Base-by-base conservation (phyloP, 2,113 vertebrate species). In the Callospermophilus lateralis region DNA sequence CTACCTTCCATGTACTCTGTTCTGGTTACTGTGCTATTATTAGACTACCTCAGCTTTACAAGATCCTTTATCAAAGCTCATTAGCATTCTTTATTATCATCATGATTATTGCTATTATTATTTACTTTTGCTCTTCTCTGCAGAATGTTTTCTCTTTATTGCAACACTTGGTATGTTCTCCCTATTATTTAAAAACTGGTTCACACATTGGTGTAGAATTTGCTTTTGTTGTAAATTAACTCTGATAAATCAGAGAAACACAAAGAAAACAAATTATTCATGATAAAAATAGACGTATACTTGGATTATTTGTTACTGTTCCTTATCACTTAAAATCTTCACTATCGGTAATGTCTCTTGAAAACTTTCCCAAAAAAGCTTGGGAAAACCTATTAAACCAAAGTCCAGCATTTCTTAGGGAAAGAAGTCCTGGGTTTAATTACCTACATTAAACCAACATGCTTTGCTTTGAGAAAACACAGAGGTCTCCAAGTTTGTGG, bases 161-260 rank as follows among this genome's bases (percentile, higher is more conserved):
- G n/a, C 28, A 78, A 65, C 37, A 67, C 88, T 95, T 88, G n/a
- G 16, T 90, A 45, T 85, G 30, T 73, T 55, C 13, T 70, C 70
- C 30, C n/a, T 93, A 58, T 76, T 48, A 51, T 94, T 73, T 76
- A 88, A 87, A 90, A 93, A 84, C 51, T 72, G 80, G 20, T 37
- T 28, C 77, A 95, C 42, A 39, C 22, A 84, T 80, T 90, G 74
- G 20, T 89, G 28, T 51, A 73, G 55, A 85, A 81, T 93, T 74
- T 96, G 68, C 20, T 55, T 89, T 93, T 79, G 13, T 86, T 89
- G 65, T 70, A 93, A 95, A 93, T 81, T 51, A 92, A 68, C 61
- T 70, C 73, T 76, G 78, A 76, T 84, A 93, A 90, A 77, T 78
- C 81, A 96, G 37, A 85, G 90, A 96, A 97, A 68, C n/a, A 93